These are phyloP conservation scores for Bagarius yarrelli DNA, from an alignment of 2,113 vertebrate genomes.

Conservation along the genomic window DNA sequence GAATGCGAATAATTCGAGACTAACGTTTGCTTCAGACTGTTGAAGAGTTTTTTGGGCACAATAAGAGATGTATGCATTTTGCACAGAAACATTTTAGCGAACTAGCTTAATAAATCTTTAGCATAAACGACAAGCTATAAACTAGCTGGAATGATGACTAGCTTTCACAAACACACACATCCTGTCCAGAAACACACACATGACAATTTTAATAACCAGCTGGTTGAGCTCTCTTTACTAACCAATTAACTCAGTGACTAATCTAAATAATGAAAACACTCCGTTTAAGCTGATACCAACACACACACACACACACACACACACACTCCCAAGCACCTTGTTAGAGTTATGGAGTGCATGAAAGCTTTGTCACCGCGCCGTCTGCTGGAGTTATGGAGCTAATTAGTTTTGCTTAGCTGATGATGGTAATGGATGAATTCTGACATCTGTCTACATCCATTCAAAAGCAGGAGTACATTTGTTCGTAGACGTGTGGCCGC, in stretches of 20 bases:
- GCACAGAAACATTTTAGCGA: not conserved
- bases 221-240: not conserved
- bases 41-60: no score
- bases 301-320: not conserved
- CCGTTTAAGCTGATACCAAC: not conserved
- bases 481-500: constrained; percentile 63
- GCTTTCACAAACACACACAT: not conserved
- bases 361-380: constrained; percentile 41
- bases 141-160: not conserved
- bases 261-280: not conserved
- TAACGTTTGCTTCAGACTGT: no score
- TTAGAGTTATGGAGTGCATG: constrained; percentile 33
- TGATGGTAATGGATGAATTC: constrained; percentile 64
- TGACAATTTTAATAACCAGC: not conserved
- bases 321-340: constrained; percentile 13
- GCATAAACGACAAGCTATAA: not conserved
- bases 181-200: no score
- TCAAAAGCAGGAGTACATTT: constrained; percentile 56
- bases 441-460: constrained; percentile 71
- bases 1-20: no score
- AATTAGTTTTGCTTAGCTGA: constrained; percentile 66
- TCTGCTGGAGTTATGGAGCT: constrained; percentile 55
- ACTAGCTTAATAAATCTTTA: not conserved
- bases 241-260: not conserved
- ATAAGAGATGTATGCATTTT: no score